phyloP scores from a whole-genome alignment of 2,797 vertebrate species.

The Gallinago stenura region DNA sequence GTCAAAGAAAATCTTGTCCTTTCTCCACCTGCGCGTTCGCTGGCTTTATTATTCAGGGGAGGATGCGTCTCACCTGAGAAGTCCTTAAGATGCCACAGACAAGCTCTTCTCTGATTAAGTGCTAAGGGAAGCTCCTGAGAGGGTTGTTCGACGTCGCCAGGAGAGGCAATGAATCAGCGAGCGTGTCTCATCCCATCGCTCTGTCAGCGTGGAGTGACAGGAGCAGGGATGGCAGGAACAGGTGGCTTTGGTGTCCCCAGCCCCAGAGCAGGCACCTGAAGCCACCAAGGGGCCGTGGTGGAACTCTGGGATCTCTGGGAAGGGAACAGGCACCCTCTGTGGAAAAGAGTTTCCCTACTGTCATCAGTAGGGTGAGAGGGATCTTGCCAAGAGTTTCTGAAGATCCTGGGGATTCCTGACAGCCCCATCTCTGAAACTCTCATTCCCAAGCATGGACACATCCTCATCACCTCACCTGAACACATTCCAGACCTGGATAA shows the following conservation, averaged over 20 bases:
- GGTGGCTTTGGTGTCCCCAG: neutral
- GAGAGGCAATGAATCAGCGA: conserved; percentile 34
- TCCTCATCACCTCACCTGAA: neutral
- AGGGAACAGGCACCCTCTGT: rapidly evolving
- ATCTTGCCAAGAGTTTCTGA: neutral
- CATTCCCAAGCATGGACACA: neutral
- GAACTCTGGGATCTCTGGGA: neutral
- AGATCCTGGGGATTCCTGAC: neutral
- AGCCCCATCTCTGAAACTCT: neutral
- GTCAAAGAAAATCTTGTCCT: neutral
- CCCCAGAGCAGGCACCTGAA: neutral
- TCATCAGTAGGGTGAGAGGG: neutral
- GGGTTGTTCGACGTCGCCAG: neutral
- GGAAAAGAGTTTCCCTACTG: neutral
- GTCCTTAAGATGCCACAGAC: conserved; percentile 44
- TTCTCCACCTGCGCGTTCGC: neutral
- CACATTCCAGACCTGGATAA: neutral
- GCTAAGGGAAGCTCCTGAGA: conserved; percentile 13
- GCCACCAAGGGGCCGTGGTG: neutral
- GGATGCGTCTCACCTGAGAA: conserved; percentile 22
- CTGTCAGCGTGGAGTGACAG: rapidly evolving
- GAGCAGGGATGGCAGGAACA: neutral
- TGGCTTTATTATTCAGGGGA: neutral
- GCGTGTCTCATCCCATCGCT: neutral
- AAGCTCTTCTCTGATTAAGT: conserved; percentile 55